Base-by-base conservation (phyloP, 2,797 vertebrate genomes). In the Gymnodraco acuticeps region DNA sequence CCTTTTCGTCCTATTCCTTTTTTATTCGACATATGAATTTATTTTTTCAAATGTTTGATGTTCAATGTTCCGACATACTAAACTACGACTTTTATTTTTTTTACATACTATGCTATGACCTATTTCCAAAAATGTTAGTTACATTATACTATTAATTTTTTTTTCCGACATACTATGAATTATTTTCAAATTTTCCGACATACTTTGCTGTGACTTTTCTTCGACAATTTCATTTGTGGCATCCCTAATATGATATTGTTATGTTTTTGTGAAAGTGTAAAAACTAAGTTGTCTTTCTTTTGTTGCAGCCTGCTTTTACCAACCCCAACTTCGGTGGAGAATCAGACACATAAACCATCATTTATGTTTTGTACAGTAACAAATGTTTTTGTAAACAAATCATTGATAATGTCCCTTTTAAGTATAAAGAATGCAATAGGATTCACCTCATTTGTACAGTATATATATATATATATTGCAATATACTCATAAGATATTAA, bases 311-410 rank as follows among this genome's bases (percentile, higher is more conserved):
- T 5, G 53, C 89, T 14, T 95, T 95, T 75, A 60, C 0, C 85
- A 96, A 95, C 87, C 95, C 95, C 1, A 95, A 95, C 88, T 95
- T 95, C 7, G 2, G 6, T 41, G 92, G 59, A 69, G 92, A 93
- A 65, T 93, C 89, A 0, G 87, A 94, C 27, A 83, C 85, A 33
- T 95, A 83, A 93, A 81, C 7, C 23, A 3, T 10, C 2, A 5
- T 19, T 41, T 0, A 33, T 1, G 13, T 43, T 83, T 73, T 87
- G 69, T 81, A 72, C 63, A 83, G 64, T 58, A n/a, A n/a, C n/a
- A n/a, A n/a, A 54, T 10, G 33, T 56, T 60, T 46, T 69, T 66
- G 31, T n/a, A 38, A 55, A 59, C 13, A 73, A 80, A 82, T 87
- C 65, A 70, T 2, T 48, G 5, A 63, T 60, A 53, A 54, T 53